These are phyloP conservation scores for Rafetus swinhoei DNA, from an alignment of 2,113 vertebrate genomes.

Conservation along the genomic window DNA sequence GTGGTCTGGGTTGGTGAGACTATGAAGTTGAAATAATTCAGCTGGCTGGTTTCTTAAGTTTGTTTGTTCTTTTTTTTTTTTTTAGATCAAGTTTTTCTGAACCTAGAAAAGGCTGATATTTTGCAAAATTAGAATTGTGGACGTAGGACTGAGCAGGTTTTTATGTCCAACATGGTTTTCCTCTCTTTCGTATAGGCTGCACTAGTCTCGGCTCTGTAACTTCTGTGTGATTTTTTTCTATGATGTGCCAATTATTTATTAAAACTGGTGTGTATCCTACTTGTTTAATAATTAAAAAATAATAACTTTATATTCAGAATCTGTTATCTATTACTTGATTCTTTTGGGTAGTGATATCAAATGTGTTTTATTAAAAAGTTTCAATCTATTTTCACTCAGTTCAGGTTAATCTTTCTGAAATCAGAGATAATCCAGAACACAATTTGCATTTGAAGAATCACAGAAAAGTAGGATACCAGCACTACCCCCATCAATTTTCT, in stretches of 20 bases:
- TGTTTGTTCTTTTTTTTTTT: not conserved
- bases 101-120: not conserved
- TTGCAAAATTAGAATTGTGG: not conserved
- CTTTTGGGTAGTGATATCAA: not conserved
- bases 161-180: not conserved
- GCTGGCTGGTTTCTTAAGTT: not conserved
- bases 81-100: no score
- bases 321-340: not conserved
- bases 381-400: not conserved
- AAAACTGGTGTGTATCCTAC: not conserved
- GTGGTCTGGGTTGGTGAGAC: not conserved
- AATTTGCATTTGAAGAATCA: not conserved
- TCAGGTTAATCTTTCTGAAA: slow-evolving; percentile 16
- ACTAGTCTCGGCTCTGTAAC: not conserved
- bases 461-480: not conserved
- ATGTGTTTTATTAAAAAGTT: not conserved
- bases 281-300: not conserved
- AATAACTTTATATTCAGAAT: not conserved
- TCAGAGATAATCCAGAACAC: not conserved
- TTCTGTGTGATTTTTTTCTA: not conserved
- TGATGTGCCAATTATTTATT: not conserved
- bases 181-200: not conserved
- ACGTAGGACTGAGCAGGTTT: not conserved
- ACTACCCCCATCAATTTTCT: not conserved
- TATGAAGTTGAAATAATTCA: not conserved